Percentiles rank a stretch among this genome's conserved stretches.
Evolutionary conservation across 2,797 vertebrate species (phyloP).

Genomic region (Masticophis lateralis): DNA sequence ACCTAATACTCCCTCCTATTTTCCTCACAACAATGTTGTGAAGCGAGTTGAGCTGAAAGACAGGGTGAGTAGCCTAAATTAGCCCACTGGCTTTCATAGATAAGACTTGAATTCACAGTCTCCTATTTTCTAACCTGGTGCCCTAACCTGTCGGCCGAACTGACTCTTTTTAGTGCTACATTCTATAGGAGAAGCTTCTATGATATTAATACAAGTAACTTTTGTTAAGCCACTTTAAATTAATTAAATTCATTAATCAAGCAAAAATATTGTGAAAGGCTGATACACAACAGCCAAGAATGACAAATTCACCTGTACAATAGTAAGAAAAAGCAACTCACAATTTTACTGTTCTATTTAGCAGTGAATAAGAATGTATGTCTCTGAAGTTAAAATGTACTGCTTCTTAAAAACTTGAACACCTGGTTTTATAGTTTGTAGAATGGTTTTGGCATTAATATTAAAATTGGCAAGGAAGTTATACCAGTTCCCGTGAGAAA

Average conservation of each 20-base stretch:
- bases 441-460: background rate
- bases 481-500: background rate
- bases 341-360: background rate
- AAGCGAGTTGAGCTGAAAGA: background rate
- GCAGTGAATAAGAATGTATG: background rate
- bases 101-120: background rate
- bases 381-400: background rate
- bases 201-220: background rate
- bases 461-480: background rate
- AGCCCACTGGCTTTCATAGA: background rate
- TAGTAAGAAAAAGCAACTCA: background rate
- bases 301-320: background rate
- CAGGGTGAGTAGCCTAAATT: background rate
- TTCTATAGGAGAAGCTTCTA: background rate
- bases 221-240: background rate
- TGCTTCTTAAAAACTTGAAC: background rate
- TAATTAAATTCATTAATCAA: background rate
- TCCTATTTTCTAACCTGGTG: background rate
- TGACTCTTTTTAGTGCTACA: background rate
- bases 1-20: background rate
- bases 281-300: background rate
- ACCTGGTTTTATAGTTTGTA: background rate
- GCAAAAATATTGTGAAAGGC: background rate
- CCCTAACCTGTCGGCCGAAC: background rate
- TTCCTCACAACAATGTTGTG: background rate